Conservation (phyloP, 1,140 invertebrate species). For the Cyrtorhinus lividipennis region DNA sequence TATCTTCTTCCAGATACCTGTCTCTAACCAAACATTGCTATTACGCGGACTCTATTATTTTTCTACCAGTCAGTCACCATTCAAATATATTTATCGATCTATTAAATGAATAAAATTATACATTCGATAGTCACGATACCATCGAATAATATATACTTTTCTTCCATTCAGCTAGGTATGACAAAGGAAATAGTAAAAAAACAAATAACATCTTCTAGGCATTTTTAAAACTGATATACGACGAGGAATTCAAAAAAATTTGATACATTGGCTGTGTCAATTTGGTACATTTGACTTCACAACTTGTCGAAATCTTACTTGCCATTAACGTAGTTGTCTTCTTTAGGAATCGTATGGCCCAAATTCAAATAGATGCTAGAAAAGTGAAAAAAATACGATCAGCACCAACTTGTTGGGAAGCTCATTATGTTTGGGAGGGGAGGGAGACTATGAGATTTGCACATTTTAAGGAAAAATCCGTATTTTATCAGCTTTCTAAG, state of each 20-base stretch:
- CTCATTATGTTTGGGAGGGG: too few relatives aligned
- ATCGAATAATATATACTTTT: too few relatives aligned
- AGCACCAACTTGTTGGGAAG: too few relatives aligned
- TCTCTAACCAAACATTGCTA: background rate
- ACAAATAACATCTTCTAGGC: background rate
- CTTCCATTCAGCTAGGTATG: too few relatives aligned
- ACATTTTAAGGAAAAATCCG: too few relatives aligned
- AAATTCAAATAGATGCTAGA: slow-evolving; percentile 1
- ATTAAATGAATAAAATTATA: background rate
- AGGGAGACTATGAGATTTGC: too few relatives aligned
- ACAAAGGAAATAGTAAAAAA: background rate
- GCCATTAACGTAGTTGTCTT: slow-evolving; percentile 19
- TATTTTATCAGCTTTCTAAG: too few relatives aligned
- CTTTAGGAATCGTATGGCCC: slow-evolving; percentile 15
- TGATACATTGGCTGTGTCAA: too few relatives aligned
- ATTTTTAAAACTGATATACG: background rate
- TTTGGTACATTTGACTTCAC: too few relatives aligned
- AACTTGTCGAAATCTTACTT: background rate
- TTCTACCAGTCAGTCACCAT: background rate
- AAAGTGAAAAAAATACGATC: too few relatives aligned
- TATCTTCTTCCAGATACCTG: too few relatives aligned
- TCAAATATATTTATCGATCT: background rate
- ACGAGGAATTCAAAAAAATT: background rate
- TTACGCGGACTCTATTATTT: background rate
- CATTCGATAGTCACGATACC: too few relatives aligned